A percentile compares a stretch with the other conserved stretches of the same genome.
Evolutionary conservation across 2,113 vertebrate species (phyloP).

Genomic region (Copsychus sechellarum): DNA sequence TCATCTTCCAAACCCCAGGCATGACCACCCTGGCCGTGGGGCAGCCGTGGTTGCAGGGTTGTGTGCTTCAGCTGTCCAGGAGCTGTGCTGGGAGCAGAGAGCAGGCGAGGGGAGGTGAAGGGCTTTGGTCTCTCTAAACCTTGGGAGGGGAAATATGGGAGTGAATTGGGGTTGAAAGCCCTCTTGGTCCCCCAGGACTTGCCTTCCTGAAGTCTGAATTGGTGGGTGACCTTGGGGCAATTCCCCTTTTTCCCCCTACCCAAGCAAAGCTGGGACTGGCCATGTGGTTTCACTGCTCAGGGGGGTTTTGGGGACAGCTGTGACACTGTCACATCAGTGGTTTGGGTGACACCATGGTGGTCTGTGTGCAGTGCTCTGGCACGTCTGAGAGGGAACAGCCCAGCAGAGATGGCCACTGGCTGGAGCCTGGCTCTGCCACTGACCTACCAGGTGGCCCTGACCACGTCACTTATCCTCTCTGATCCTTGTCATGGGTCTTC

Average conservation of each 20-base stretch:
- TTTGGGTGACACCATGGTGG: accelerated
- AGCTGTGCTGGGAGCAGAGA: neutral
- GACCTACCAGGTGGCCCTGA: neutral
- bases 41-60: neutral
- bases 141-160: neutral
- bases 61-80: neutral
- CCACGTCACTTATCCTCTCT: neutral
- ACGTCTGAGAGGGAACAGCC: neutral
- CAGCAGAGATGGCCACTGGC: neutral
- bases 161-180: neutral
- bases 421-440: neutral
- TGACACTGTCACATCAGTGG: accelerated
- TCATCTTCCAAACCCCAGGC: neutral
- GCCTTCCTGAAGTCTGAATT: neutral
- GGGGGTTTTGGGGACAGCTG: neutral
- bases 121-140: neutral
- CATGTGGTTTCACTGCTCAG: neutral
- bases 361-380: neutral
- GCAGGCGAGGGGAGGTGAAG: accelerated
- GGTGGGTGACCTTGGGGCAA: accelerated
- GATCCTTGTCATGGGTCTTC: neutral
- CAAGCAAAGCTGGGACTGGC: neutral
- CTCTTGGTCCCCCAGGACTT: neutral
- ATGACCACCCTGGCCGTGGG: neutral
- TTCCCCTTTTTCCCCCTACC: neutral